A percentile compares a stretch with the other conserved stretches of the same genome.
These are phyloP conservation scores for Cephus pygmeus DNA, from an alignment of 2,888 invertebrate species.

Conservation along the genomic window DNA sequence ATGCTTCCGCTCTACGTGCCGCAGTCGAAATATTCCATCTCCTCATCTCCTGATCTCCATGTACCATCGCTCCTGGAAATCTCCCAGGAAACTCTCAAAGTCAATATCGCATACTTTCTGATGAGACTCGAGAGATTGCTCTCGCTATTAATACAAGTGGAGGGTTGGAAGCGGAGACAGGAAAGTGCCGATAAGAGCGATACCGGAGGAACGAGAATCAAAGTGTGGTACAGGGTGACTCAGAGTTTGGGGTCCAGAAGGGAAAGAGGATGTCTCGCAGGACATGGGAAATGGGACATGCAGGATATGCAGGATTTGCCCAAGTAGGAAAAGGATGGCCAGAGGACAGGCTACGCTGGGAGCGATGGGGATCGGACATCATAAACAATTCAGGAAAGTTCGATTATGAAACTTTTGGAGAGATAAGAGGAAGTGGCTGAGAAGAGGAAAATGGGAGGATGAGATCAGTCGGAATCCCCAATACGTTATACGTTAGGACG, in stretches of 20 bases:
- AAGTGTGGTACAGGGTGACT: background rate
- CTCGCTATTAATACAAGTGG: no score
- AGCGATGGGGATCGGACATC: slow-evolving; percentile 12
- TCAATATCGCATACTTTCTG: no score
- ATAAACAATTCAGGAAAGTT: slow-evolving; percentile 62
- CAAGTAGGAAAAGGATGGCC: no score
- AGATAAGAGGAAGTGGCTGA: slow-evolving; percentile 31
- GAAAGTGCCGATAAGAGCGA: background rate
- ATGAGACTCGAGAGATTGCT: no score
- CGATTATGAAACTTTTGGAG: slow-evolving; percentile 62
- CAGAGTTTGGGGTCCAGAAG: background rate
- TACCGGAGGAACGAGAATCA: background rate
- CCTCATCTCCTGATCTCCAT: no score
- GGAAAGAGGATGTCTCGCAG: background rate
- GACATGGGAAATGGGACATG: no score
- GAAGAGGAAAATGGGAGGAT: slow-evolving; percentile 37
- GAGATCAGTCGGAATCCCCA: slow-evolving; percentile 35
- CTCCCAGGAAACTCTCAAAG: background rate
- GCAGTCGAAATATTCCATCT: background rate
- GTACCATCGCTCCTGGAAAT: background rate
- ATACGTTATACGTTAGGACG: slow-evolving; percentile 40
- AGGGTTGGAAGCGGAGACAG: no score
- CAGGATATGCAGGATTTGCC: no score
- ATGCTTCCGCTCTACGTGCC: background rate
- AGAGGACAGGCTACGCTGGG: no score